Evolutionary conservation across 1,140 invertebrate genomes (phyloP).

Genomic region (Drosophila sproati): DNA sequence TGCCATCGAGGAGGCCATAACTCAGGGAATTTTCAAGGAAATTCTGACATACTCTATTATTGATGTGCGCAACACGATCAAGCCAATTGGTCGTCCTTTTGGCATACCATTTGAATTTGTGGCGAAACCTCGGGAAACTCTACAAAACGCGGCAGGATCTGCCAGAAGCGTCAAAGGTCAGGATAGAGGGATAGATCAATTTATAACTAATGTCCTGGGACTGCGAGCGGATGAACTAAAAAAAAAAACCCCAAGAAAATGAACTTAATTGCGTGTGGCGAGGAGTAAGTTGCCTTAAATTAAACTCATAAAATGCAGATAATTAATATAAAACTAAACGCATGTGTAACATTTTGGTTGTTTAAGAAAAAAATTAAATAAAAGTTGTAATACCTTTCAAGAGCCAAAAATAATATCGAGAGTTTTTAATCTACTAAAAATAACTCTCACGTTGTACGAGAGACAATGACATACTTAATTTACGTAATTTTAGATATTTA

Average conservation of each 20-base stretch:
- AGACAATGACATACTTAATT: too few relatives aligned
- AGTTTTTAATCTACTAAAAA: too few relatives aligned
- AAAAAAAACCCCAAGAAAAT: neutral
- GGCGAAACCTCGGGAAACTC: neutral
- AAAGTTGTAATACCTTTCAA: too few relatives aligned
- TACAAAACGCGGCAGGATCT: neutral
- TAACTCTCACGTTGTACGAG: too few relatives aligned
- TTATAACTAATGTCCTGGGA: constrained; percentile 48
- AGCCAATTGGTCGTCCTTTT: constrained; percentile 26
- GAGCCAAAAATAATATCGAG: too few relatives aligned
- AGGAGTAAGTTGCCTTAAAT: too few relatives aligned
- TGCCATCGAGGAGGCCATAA: constrained; percentile 57
- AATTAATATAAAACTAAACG: too few relatives aligned
- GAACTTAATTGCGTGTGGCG: too few relatives aligned
- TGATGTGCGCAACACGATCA: constrained; percentile 37
- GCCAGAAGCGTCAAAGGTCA: neutral
- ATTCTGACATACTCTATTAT: constrained; percentile 64
- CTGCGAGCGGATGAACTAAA: constrained; percentile 16
- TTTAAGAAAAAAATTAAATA: too few relatives aligned
- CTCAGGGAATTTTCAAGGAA: constrained; percentile 45
- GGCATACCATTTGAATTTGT: constrained; percentile 41
- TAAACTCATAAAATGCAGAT: too few relatives aligned
- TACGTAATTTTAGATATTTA: too few relatives aligned
- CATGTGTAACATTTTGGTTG: too few relatives aligned
- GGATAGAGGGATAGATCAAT: constrained; percentile 1